Evolutionary conservation across 1,140 invertebrate genomes (phyloP).

Genomic region (Solenopsis fugax): DNA sequence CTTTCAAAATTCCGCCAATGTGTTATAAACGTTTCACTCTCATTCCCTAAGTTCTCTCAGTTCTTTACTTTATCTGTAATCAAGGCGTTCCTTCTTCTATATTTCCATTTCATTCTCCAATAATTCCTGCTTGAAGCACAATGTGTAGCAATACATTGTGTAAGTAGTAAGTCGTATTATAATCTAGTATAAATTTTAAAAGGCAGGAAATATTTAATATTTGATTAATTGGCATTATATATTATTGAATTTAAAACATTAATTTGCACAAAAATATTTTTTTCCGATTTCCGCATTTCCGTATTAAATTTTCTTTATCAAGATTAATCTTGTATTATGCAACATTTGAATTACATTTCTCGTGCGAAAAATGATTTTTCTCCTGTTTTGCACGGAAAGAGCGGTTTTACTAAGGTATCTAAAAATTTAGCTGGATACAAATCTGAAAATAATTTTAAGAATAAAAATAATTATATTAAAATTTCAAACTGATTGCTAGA

Average conservation of each 20-base stretch:
- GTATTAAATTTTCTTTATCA: background rate
- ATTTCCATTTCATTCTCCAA: background rate
- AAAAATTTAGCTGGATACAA: too few relatives aligned
- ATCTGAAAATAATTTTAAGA: too few relatives aligned
- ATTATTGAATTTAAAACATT: background rate
- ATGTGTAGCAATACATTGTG: background rate
- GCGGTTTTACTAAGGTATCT: too few relatives aligned
- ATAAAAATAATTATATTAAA: too few relatives aligned
- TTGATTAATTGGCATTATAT: background rate
- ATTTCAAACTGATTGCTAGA: too few relatives aligned
- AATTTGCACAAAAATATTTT: background rate
- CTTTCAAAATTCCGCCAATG: conserved; percentile 69
- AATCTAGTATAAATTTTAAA: background rate
- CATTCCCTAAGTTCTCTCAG: background rate
- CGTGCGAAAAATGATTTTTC: background rate
- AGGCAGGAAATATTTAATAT: background rate
- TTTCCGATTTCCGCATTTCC: background rate
- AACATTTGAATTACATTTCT: background rate
- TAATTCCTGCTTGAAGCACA: background rate
- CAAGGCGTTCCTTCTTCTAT: conserved; percentile 7
- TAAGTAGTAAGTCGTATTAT: background rate
- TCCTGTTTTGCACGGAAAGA: background rate
- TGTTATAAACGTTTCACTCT: conserved; percentile 30
- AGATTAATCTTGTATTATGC: background rate
- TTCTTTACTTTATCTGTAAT: background rate